phyloP scores from a whole-genome alignment of 2,888 invertebrate genomes.

The Melolontha melolontha region DNA sequence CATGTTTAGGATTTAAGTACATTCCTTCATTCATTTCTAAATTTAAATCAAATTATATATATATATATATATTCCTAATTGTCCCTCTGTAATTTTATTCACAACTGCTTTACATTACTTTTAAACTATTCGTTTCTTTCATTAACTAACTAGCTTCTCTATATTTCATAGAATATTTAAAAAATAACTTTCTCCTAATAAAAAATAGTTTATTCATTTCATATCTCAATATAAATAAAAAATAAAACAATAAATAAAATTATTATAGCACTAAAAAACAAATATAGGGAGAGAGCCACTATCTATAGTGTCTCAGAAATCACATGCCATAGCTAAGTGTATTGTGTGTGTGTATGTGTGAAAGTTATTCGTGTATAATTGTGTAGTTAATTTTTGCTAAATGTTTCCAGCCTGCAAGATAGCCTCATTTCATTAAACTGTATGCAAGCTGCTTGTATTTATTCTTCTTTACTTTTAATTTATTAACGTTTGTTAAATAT shows the following conservation, averaged over 20 bases:
- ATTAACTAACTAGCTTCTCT: constrained; percentile 22
- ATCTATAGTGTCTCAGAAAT: constrained; percentile 55
- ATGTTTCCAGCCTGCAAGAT: constrained; percentile 41
- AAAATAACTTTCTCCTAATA: constrained; percentile 45
- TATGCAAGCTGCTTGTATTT: constrained; percentile 43
- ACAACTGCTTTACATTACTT: not conserved
- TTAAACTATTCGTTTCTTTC: constrained; percentile 31
- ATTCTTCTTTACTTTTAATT: constrained; percentile 34
- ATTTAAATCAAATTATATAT: not conserved
- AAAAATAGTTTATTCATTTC: constrained; percentile 51
- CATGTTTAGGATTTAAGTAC: constrained; percentile 22
- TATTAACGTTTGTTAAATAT: constrained; percentile 40
- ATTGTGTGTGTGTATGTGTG: constrained; percentile 30
- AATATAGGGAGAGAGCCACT: constrained; percentile 51
- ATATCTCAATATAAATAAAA: constrained; percentile 47
- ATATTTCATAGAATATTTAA: constrained; percentile 38
- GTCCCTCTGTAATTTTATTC: not conserved
- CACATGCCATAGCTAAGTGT: constrained; percentile 55
- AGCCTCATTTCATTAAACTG: constrained; percentile 40
- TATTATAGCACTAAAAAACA: constrained; percentile 52
- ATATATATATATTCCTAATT: no score
- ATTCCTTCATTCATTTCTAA: constrained; percentile 3
- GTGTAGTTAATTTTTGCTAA: constrained; percentile 37
- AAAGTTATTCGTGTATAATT: constrained; percentile 33
- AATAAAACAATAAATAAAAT: constrained; percentile 54